Evolutionary conservation across 2,888 invertebrate genomes (phyloP), one percentile per base, ranked within the genome.

Genomic region (Apodemia hepburni): DNA sequence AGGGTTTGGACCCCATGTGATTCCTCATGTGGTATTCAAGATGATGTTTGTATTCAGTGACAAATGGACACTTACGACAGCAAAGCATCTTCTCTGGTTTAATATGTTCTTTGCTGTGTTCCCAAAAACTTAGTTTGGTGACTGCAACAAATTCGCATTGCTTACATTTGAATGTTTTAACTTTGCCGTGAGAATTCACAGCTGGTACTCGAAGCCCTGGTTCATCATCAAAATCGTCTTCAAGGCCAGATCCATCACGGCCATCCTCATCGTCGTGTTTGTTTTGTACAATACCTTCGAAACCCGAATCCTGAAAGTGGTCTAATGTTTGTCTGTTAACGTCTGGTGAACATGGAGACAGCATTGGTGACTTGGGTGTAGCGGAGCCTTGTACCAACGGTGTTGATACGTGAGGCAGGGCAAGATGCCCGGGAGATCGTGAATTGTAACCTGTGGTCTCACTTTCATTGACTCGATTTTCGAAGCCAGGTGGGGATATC

Each of bases 31-130:
- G 99, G 77, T 99, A 99, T 80, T 99, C 99, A 65, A 99, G 88
- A 74, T 99, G 99, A 80, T 99, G 99, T 78, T 99, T 99, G 92
- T 98, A 98, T 81, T 99, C 99, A 0, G 99, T 99, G 4, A 99
- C 98, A 77, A 99, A 99, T 0, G 97, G 97, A 78, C 99, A 99
- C 75, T 96, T 95, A 5, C 96, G 95, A 77, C 99, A 99, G 66
- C 95, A 95, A 35, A 99, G 91, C 72, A 97, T 93, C 79, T 98
- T 98, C 73, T 99, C 99, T 0, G 95, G 94, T 75, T 97, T 98
- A 75, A 99, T 99, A 88, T 99, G 99, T 22, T 93, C 93, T 63
- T 95, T 95, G 29, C 95, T 94, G 81, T 99, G 99, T 51, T 95
- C 95, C 99, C 99, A 99, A 79, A 97, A 98, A 63, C 97, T 97